These are phyloP conservation scores for Plebejus anna DNA, from an alignment of 2,888 invertebrate species.

Conservation along the genomic window DNA sequence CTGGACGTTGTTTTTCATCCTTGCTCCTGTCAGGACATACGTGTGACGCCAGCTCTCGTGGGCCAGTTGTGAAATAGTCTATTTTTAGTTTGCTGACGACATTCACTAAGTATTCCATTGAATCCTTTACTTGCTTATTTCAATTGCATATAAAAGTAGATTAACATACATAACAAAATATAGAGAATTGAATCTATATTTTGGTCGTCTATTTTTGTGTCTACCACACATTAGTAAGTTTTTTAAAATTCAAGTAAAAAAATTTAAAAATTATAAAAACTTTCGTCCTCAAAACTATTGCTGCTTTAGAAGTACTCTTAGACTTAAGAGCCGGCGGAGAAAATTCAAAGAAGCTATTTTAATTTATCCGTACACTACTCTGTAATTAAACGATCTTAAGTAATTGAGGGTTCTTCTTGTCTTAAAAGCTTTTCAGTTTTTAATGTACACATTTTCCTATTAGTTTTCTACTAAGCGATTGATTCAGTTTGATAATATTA, in stretches of 20 bases:
- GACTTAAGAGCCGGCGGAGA: neutral
- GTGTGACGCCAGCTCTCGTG: conserved; percentile 54
- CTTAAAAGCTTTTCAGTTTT: neutral
- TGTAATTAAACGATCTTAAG: neutral
- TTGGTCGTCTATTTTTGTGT: neutral
- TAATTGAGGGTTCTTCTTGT: neutral
- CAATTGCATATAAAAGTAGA: neutral
- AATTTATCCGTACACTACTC: conserved; percentile 24
- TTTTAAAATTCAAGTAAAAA: neutral
- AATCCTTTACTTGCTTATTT: conserved; percentile 50
- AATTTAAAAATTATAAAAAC: too few relatives aligned
- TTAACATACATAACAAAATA: too few relatives aligned
- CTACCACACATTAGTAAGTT: neutral
- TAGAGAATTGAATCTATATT: neutral
- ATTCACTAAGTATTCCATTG: conserved; percentile 61
- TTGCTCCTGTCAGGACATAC: conserved; percentile 56
- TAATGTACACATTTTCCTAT: neutral
- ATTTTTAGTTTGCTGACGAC: conserved; percentile 67
- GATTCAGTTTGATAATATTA: neutral
- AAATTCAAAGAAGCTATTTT: conserved; percentile 16
- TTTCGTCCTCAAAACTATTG: neutral
- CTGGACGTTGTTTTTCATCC: conserved; percentile 36
- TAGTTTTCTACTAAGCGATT: neutral
- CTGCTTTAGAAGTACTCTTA: neutral
- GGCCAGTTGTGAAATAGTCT: conserved; percentile 55